These are phyloP conservation scores for Cephalopachus bancanus DNA, from an alignment of 2,797 vertebrate genomes.

Conservation along the genomic window DNA sequence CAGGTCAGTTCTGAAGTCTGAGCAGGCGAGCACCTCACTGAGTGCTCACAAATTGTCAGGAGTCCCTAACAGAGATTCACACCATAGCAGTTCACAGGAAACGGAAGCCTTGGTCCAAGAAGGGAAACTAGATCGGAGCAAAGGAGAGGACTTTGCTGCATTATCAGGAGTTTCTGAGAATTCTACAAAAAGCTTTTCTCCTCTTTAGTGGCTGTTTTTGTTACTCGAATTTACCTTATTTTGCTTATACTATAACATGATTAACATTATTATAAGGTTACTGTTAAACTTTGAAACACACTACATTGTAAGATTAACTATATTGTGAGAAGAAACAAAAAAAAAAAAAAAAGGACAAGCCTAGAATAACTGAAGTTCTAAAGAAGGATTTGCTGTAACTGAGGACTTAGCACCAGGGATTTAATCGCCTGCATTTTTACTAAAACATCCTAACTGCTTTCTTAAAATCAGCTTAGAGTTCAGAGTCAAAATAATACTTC, in stretches of 20 bases:
- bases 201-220: background rate
- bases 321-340: background rate
- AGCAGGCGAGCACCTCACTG: fast-evolving
- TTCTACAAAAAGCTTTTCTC: background rate
- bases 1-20: background rate
- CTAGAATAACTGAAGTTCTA: background rate
- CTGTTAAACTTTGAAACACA: background rate
- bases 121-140: background rate
- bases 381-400: background rate
- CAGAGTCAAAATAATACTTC: background rate
- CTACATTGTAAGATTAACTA: background rate
- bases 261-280: background rate
- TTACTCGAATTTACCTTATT: background rate
- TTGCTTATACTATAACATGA: background rate
- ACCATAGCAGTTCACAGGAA: background rate
- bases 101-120: background rate
- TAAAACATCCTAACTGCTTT: background rate
- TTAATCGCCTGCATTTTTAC: background rate
- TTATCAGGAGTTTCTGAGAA: background rate
- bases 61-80: no score
- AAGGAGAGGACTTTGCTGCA: no score
- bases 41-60: background rate
- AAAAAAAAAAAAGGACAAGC: background rate
- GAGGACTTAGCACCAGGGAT: background rate
- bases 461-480: background rate